These are phyloP conservation scores for Cebus imitator DNA, from an alignment of 2,113 vertebrate species.

Conservation along the genomic window DNA sequence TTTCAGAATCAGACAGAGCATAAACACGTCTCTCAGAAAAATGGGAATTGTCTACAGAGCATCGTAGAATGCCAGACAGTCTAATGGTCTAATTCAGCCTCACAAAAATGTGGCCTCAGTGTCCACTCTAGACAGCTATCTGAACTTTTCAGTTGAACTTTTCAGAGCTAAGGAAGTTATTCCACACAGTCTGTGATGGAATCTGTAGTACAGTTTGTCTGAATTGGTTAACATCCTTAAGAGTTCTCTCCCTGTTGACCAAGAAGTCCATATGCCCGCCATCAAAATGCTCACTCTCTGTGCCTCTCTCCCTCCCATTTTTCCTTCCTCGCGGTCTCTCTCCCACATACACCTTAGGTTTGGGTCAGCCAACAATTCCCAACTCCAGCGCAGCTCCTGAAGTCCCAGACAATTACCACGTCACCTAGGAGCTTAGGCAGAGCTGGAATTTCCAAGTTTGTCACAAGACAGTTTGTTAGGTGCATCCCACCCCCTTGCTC, in stretches of 20 bases:
- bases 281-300: background rate
- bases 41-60: background rate
- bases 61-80: background rate
- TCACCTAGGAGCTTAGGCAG: background rate
- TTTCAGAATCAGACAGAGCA: slow-evolving; percentile 19
- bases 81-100: background rate
- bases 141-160: background rate
- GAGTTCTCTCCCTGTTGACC: background rate
- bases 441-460: background rate
- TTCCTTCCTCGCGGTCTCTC: background rate
- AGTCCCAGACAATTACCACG: background rate
- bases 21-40: background rate
- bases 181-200: background rate
- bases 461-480: background rate
- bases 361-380: background rate
- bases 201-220: background rate
- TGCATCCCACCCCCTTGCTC: background rate
- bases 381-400: background rate
- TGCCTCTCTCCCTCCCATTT: background rate
- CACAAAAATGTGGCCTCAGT: background rate
- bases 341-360: background rate
- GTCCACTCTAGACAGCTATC: background rate
- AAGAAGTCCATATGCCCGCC: background rate
- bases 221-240: background rate
- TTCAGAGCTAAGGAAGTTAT: background rate